These are phyloP conservation scores for Hylaeus anthracinus DNA, from an alignment of 1,140 invertebrate genomes.

Conservation along the genomic window DNA sequence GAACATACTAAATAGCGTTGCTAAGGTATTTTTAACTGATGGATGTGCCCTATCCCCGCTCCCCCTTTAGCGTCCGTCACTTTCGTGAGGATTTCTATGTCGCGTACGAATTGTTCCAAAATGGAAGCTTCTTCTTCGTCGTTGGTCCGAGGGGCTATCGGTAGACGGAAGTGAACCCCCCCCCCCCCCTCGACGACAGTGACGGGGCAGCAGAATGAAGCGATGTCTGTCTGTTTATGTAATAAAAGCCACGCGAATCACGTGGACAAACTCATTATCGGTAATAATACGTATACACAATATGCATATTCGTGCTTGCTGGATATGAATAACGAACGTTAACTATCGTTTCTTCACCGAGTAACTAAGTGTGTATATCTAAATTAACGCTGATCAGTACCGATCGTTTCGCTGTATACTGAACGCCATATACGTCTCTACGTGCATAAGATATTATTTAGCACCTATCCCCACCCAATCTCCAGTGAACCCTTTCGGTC, in stretches of 20 bases:
- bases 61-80: slow-evolving; percentile 41
- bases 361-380: slow-evolving; percentile 67
- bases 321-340: slow-evolving; percentile 68
- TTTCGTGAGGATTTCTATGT: slow-evolving; percentile 33
- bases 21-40: slow-evolving; percentile 72
- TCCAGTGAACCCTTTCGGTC: not conserved
- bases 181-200: not conserved
- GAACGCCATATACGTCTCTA: slow-evolving; percentile 47
- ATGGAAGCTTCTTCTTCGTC: slow-evolving; percentile 6
- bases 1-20: slow-evolving; percentile 50
- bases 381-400: slow-evolving; percentile 62
- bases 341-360: slow-evolving; percentile 67
- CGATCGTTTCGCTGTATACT: slow-evolving; percentile 59
- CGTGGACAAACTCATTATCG: slow-evolving; percentile 41
- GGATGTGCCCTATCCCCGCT: slow-evolving; percentile 62
- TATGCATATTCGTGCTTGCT: slow-evolving; percentile 74
- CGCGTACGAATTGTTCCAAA: slow-evolving; percentile 16
- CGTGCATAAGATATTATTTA: slow-evolving; percentile 51
- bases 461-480: slow-evolving; percentile 14
- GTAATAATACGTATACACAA: slow-evolving; percentile 64
- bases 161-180: slow-evolving; percentile 1
- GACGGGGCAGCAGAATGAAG: not conserved
- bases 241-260: not conserved
- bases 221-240: slow-evolving; percentile 34
- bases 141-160: slow-evolving; percentile 1